phyloP scores from a whole-genome alignment of 2,888 invertebrate species.

The Drosophila nr. perissopoda region DNA sequence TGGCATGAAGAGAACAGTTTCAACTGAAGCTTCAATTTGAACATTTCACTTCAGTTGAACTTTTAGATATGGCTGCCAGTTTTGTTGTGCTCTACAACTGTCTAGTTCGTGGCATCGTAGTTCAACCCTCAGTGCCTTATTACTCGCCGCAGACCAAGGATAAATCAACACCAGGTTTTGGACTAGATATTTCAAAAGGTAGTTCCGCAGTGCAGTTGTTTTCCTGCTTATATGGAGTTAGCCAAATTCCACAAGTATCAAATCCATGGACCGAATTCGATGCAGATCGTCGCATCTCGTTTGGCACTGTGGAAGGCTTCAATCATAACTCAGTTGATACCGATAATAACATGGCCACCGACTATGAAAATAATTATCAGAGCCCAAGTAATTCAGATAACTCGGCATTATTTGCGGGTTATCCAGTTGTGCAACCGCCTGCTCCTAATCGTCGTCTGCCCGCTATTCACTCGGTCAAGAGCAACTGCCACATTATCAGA shows the following conservation, averaged over 20 bases:
- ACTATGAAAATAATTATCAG: neutral
- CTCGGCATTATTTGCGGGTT: neutral
- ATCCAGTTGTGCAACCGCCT: neutral
- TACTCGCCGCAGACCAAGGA: neutral
- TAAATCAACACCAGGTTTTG: neutral
- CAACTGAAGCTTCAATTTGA: conserved; percentile 6
- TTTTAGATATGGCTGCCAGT: conserved; percentile 28
- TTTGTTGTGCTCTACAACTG: conserved; percentile 41
- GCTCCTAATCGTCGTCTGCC: neutral
- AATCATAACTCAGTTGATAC: neutral
- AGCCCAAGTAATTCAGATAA: neutral
- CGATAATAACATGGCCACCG: neutral
- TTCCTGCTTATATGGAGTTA: conserved; percentile 4
- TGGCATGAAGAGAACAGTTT: conserved; percentile 17
- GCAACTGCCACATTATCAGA: conserved; percentile 49
- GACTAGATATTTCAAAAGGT: neutral
- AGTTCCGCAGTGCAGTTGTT: conserved; percentile 11
- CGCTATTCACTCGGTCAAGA: neutral
- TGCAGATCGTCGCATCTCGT: conserved; percentile 6
- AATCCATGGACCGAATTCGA: neutral
- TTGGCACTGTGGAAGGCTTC: neutral
- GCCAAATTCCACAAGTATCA: neutral
- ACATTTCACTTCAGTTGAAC: neutral
- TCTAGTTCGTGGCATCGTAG: conserved; percentile 29
- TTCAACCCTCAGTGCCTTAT: conserved; percentile 3